A percentile compares a stretch with the other conserved stretches of the same genome.
Conservation (phyloP, 2,797 vertebrate species). For the Enteromius argenteus region DNA sequence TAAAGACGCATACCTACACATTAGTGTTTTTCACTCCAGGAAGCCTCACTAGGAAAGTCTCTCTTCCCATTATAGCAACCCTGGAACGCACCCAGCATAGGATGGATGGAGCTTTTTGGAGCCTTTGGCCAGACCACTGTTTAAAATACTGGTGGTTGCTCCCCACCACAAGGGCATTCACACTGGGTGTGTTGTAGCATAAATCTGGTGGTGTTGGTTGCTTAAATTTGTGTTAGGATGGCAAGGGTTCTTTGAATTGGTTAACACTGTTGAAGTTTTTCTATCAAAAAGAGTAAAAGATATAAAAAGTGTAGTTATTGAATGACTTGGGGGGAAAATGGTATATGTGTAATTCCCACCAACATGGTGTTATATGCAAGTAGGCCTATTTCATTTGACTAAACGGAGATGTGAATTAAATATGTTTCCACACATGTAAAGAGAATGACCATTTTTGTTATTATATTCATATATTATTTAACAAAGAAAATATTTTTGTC, state of each 20-base stretch:
- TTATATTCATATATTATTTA: background rate
- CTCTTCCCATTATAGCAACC: conserved; percentile 69
- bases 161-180: conserved; percentile 40
- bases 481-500: background rate
- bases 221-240: conserved; percentile 22
- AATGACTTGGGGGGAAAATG: background rate
- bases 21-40: conserved; percentile 66
- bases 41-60: conserved; percentile 64
- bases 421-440: background rate
- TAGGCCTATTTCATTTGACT: background rate
- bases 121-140: conserved; percentile 21
- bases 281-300: background rate
- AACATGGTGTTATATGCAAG: background rate
- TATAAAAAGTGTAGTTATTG: background rate
- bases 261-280: background rate
- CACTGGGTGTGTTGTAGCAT: conserved; percentile 32
- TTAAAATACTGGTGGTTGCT: conserved; percentile 42
- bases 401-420: background rate
- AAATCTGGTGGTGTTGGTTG: conserved; percentile 49
- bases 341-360: background rate
- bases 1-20: conserved; percentile 77
- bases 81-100: conserved; percentile 59
- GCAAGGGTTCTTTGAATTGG: conserved; percentile 7
- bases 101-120: conserved; percentile 46
- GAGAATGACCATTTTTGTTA: background rate